Evolutionary conservation across 2,113 vertebrate genomes (phyloP).

Genomic region (Sterrhoptilus dennistouni): DNA sequence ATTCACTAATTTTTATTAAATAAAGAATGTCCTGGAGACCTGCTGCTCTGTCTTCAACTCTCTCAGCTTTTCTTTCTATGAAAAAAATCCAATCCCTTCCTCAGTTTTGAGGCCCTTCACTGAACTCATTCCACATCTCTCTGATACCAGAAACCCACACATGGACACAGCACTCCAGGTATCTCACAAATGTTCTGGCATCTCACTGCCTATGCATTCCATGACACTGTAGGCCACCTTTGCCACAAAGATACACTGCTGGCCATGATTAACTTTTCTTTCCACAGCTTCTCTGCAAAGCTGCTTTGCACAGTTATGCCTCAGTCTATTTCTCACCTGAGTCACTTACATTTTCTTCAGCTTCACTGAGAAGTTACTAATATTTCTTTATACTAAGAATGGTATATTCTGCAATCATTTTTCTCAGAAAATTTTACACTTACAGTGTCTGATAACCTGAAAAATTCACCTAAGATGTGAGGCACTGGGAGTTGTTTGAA

Average conservation of each 20-base stretch:
- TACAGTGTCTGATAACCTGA: background rate
- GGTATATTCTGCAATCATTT: background rate
- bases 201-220: background rate
- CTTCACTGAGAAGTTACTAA: background rate
- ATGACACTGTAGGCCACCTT: background rate
- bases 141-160: fast-evolving
- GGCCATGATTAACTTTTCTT: background rate
- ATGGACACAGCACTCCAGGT: background rate
- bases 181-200: background rate
- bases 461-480: background rate
- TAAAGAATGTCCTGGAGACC: background rate
- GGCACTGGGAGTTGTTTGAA: background rate
- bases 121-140: background rate
- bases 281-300: background rate
- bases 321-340: background rate
- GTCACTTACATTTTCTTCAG: background rate
- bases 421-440: background rate
- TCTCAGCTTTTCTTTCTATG: background rate
- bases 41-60: fast-evolving
- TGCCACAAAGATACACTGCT: background rate
- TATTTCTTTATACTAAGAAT: background rate
- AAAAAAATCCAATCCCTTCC: background rate
- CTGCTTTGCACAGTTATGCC: background rate
- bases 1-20: background rate
- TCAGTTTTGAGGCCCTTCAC: background rate